phyloP scores from a whole-genome alignment of 2,888 invertebrate species.

The Phlogophora meticulosa region DNA sequence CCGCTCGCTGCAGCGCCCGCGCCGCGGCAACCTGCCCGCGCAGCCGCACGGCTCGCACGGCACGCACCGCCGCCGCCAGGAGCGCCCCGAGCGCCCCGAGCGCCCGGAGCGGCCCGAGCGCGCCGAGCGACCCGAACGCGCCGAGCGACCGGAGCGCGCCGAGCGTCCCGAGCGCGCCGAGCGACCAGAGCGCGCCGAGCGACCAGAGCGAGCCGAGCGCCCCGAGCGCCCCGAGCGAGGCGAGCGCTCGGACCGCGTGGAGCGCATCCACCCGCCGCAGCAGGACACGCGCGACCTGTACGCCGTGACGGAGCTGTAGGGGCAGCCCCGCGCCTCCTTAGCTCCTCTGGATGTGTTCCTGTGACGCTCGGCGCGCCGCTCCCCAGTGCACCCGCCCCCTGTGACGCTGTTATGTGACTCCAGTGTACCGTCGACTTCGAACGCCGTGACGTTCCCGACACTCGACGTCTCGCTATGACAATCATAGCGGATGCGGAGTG shows the following conservation, averaged over 20 bases:
- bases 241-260: constrained; percentile 54
- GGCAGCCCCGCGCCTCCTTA: constrained; percentile 50
- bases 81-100: constrained; percentile 87
- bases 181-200: constrained; percentile 92
- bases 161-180: constrained; percentile 74
- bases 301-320: constrained; percentile 92
- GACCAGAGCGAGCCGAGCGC: constrained; percentile 90
- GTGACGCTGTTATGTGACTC: constrained; percentile 44
- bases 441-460: constrained; percentile 48
- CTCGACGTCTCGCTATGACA: constrained; percentile 52
- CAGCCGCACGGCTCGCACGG: constrained; percentile 67
- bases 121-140: constrained; percentile 87
- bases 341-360: constrained; percentile 53
- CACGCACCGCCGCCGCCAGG: constrained; percentile 92
- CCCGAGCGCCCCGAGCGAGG: constrained; percentile 32
- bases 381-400: constrained; percentile 28
- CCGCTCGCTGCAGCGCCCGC: constrained; percentile 91
- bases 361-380: constrained; percentile 29
- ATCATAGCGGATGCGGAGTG: constrained; percentile 53
- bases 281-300: constrained; percentile 92
- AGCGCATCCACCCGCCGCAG: constrained; percentile 59
- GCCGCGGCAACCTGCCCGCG: constrained; percentile 85
- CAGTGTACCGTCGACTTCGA: constrained; percentile 40
- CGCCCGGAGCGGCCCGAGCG: constrained; percentile 64
- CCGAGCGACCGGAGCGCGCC: constrained; percentile 64